Base-by-base conservation (phyloP, 1,140 invertebrate genomes). In the Monomorium pharaonis region DNA sequence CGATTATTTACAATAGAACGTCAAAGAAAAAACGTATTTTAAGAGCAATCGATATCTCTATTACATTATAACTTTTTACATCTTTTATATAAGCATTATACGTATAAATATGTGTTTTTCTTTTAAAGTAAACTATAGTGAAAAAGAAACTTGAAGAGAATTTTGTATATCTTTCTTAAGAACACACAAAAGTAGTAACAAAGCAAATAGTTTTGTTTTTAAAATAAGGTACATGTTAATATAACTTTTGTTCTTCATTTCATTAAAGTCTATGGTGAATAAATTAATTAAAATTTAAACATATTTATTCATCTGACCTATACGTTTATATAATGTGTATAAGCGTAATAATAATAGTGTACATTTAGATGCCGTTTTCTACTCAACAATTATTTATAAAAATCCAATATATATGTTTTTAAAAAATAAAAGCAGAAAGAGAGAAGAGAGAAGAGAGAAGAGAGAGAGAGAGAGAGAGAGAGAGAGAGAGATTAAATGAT, bases 351-450 rank as follows among this genome's bases (percentile, higher is more conserved):
- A 0, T 21, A n/a, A n/a, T 56, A 24, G 30, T 6, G 7, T 0
- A 33, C 9, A 30, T 10, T 6, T 24, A 6, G 16, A 12, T 7
- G 18, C 24, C 37, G 14, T 12, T 75, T 56, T 56, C 10, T 27
- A 12, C 18, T 10, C n/a, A 78, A 63, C n/a, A 16, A 49, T 63
- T 77, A 77, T 49, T 63, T 77, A 14, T 6, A 14, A 77, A 77
- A 77, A 14, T 63, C 7, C 18, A 54, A 77, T 37, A 47, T 47
- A 62, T 33, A n/a, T 24, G 27, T 21, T 6, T 18, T 42, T 21
- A 27, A 27, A 42, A 65, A 16, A 63, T 3, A 63, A 3, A n/a
- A 6, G 18, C 4, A 60, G 58, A 58, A 1, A 30, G 10, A 60
- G 58, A 60, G 58, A 60, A 7, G 7, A 16, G 5, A 0, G 12